Conservation (phyloP, 1,140 invertebrate genomes). For the Diabrotica virgifera region DNA sequence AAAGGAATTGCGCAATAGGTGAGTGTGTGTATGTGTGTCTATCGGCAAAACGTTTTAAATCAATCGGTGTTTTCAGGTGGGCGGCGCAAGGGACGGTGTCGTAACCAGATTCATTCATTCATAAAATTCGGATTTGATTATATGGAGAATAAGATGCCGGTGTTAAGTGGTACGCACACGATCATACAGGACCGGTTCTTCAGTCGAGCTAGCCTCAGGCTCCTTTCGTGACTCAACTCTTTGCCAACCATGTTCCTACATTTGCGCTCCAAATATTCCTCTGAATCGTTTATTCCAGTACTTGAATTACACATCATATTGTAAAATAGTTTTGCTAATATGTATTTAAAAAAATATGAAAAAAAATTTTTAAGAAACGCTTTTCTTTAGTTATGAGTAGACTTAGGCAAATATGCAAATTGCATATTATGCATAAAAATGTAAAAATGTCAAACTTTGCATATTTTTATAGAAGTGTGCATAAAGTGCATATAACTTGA, state of each 20-base stretch:
- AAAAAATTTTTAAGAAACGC: no score
- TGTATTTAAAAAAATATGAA: no score
- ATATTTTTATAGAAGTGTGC: no score
- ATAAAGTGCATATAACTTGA: no score
- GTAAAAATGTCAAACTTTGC: no score
- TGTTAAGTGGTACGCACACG: conserved; percentile 1
- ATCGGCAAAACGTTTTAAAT: neutral
- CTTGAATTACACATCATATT: no score
- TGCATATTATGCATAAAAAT: no score
- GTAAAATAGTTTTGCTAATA: no score
- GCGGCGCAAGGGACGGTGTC: neutral
- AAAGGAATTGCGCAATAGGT: neutral
- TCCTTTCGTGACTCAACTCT: neutral
- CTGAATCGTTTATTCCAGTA: no score
- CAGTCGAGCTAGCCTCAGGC: neutral
- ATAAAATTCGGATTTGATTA: conserved; percentile 1
- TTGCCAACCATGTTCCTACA: neutral
- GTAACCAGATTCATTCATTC: conserved; percentile 1
- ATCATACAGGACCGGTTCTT: neutral
- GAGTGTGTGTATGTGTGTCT: neutral
- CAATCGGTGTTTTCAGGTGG: neutral
- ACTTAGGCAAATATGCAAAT: no score
- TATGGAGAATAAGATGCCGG: conserved; percentile 1
- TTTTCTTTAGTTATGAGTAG: no score
- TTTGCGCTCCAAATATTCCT: no score